Base-by-base conservation (phyloP, 2,888 invertebrate genomes). In the Drosophila setosimentum region DNA sequence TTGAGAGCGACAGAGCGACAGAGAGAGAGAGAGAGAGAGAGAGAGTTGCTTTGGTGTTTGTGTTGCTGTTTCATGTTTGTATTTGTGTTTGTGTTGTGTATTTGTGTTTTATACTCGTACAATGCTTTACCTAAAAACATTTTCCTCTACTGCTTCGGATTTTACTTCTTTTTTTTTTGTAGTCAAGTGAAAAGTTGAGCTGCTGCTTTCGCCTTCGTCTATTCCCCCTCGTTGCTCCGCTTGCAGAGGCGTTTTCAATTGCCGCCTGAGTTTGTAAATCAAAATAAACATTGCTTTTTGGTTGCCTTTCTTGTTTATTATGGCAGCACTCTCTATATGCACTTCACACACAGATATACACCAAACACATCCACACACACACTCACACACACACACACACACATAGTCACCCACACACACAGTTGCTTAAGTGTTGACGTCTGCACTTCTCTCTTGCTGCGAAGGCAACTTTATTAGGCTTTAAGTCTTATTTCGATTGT, bases 241-340 rank as follows among this genome's bases (percentile, higher is more conserved):
- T 7, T 45, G 21, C 45, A 21, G 21, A 3, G 3, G 3, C 4
- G 1, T 33, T 16, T 49, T 59, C 75, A 75, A 61, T 68, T 65
- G 72, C 50, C 58, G 68, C 33, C 73, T 73, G 59, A 59, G 78
- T 83, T 77, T 88, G 78, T 76, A 72, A 90, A 87, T 78, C 76
- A 78, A 80, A 87, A 81, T 90, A 87, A 87, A 87, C 91, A 87
- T 78, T 87, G 80, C 86, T 85, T 76, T 78, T 90, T 72, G 73
- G 78, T 87, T 73, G 80, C 83, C 70, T 74, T 77, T 80, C 79
- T 76, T 85, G 68, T 70, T 84, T 81, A 83, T 87, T 84, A 75
- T 65, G 73, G 40, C 62, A 73, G 55, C 57, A 42, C 58, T 54
- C 58, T 64, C 58, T 13, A 67, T 49, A 7, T 60, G 62, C 66